Percentiles rank a stretch among this genome's conserved stretches.
Evolutionary conservation across 1,140 invertebrate species (phyloP).

Genomic region (Ceratoteleas bidentatus): DNA sequence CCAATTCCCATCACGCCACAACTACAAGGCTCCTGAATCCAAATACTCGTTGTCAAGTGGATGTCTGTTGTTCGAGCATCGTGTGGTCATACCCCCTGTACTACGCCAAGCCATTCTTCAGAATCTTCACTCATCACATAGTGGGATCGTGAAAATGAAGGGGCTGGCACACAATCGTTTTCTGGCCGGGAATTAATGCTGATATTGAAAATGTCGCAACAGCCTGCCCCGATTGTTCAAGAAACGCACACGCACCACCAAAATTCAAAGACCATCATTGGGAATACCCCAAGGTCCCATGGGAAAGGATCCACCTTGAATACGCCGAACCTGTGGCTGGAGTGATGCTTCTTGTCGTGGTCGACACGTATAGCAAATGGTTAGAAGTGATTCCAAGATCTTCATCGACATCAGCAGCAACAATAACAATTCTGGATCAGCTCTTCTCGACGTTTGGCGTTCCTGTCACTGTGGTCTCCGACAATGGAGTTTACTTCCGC

Average conservation of each 20-base stretch:
- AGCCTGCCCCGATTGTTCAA: conserved; percentile 23
- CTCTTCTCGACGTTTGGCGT: no score
- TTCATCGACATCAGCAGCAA: conserved; percentile 24
- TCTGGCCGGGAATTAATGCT: neutral
- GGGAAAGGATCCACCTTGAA: conserved; percentile 78
- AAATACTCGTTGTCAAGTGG: conserved; percentile 46
- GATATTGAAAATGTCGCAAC: conserved; percentile 4
- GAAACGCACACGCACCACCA: conserved; percentile 25
- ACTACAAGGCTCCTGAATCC: conserved; percentile 37
- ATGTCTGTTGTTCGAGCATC: conserved; percentile 22
- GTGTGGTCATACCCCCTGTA: conserved; percentile 66
- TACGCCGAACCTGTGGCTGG: conserved; percentile 76
- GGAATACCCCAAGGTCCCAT: conserved; percentile 69
- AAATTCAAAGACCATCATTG: conserved; percentile 43
- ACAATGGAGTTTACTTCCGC: neutral
- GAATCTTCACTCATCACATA: conserved; percentile 77
- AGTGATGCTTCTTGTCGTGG: conserved; percentile 74
- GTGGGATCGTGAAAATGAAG: conserved; percentile 76
- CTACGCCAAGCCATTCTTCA: conserved; percentile 63
- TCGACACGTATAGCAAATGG: conserved; percentile 80
- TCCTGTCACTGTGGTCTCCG: no score
- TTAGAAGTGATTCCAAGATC: conserved; percentile 44
- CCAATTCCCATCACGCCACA: conserved; percentile 15
- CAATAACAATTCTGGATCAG: conserved; percentile 45
- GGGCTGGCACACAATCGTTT: neutral